Evolutionary conservation across 2,113 vertebrate genomes (phyloP).

Genomic region (Acinonyx jubatus): DNA sequence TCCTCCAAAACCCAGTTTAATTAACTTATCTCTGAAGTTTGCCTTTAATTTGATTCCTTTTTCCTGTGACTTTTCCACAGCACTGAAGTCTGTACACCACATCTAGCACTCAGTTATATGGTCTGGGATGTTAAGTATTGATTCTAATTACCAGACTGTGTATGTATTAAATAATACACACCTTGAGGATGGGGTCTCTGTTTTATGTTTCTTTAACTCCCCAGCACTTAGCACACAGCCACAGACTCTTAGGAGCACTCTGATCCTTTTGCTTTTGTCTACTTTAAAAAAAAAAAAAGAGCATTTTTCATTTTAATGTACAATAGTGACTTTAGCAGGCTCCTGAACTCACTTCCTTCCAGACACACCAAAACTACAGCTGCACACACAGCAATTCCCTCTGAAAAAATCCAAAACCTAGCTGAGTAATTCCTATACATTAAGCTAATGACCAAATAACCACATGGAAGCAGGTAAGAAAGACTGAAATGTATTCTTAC

Average conservation of each 20-base stretch:
- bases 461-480: neutral
- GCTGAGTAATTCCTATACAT: neutral
- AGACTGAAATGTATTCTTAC: neutral
- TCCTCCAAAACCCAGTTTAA: neutral
- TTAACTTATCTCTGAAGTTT: neutral
- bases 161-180: neutral
- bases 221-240: neutral
- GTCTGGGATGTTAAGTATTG: neutral
- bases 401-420: neutral
- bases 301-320: neutral
- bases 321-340: neutral
- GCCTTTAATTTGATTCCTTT: neutral
- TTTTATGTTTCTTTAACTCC: neutral
- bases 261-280: neutral
- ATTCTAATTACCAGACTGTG: neutral
- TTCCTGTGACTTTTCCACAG: neutral
- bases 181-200: neutral
- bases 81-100: accelerated
- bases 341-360: neutral
- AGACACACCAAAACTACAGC: neutral
- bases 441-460: neutral
- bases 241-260: neutral
- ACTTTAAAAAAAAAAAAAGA: neutral
- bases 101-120: neutral
- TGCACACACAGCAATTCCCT: neutral